These are phyloP conservation scores for Nemoura dubitans DNA, from an alignment of 2,888 invertebrate species.

Conservation along the genomic window DNA sequence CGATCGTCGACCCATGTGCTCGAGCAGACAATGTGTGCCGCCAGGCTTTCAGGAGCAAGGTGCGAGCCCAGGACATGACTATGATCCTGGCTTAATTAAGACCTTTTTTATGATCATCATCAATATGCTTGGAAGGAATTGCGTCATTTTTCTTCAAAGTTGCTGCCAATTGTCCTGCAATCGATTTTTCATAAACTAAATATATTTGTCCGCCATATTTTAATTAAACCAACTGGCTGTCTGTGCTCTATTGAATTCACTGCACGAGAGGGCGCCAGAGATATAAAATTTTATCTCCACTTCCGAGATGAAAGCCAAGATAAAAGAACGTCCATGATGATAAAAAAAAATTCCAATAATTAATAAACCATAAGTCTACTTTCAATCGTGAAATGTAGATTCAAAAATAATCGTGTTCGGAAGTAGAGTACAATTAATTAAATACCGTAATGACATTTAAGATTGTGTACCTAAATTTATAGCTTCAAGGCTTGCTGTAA, in stretches of 20 bases:
- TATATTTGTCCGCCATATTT: not conserved
- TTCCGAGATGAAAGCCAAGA: not conserved
- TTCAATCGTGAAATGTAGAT: not conserved
- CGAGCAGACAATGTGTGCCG: not conserved
- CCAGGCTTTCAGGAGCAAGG: not conserved
- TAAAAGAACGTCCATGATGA: not conserved
- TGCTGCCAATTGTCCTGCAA: not conserved
- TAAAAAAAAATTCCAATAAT: not conserved
- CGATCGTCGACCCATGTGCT: not conserved
- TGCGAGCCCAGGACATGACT: not conserved
- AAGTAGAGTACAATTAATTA: not conserved
- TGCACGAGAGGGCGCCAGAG: not conserved
- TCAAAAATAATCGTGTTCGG: not conserved
- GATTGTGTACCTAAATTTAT: too few relatives aligned
- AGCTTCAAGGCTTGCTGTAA: too few relatives aligned
- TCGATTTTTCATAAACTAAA: not conserved
- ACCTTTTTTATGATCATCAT: not conserved
- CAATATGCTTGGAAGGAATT: not conserved
- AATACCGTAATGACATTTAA: too few relatives aligned
- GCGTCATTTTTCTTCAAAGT: not conserved
- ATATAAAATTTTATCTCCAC: not conserved
- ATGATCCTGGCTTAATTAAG: not conserved
- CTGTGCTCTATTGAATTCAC: not conserved
- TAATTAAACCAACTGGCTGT: not conserved
- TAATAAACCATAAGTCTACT: not conserved